A percentile compares a stretch with the other conserved stretches of the same genome.
Conservation (phyloP, 2,888 invertebrate genomes). For the Polyommatus icarus region DNA sequence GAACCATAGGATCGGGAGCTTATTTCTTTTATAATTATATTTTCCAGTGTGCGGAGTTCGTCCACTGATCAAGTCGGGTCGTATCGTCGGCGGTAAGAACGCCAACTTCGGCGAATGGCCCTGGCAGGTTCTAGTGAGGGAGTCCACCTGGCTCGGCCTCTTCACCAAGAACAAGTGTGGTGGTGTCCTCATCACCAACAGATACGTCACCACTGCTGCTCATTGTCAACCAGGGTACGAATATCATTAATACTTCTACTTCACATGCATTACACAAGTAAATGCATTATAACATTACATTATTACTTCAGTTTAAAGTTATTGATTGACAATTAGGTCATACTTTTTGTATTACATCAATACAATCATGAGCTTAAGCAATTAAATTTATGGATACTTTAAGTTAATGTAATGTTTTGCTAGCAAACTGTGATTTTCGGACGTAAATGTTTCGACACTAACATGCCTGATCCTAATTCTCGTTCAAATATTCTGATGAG, state of each 20-base stretch:
- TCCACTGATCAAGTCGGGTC: slow-evolving; percentile 87
- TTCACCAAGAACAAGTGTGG: slow-evolving; percentile 98
- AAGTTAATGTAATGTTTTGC: too few relatives aligned
- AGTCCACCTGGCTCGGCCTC: slow-evolving; percentile 95
- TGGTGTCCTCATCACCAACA: slow-evolving; percentile 93
- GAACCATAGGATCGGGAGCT: too few relatives aligned
- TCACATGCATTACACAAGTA: too few relatives aligned
- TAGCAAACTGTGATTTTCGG: too few relatives aligned
- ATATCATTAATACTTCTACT: not conserved
- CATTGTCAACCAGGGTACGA: slow-evolving; percentile 96
- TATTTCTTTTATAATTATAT: not conserved
- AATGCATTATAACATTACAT: too few relatives aligned
- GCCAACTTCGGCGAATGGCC: slow-evolving; percentile 94
- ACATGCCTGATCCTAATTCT: not conserved
- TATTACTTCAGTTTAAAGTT: too few relatives aligned
- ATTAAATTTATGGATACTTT: too few relatives aligned
- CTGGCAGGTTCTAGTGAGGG: slow-evolving; percentile 95
- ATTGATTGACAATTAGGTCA: too few relatives aligned
- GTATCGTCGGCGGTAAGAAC: slow-evolving; percentile 94
- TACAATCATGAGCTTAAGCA: too few relatives aligned
- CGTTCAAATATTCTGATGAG: not conserved
- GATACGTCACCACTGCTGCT: slow-evolving; percentile 94
- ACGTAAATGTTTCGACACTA: too few relatives aligned
- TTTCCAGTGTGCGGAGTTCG: slow-evolving; percentile 91
- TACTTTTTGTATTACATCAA: too few relatives aligned